Conservation (phyloP, 2,888 invertebrate species). For the Schizotus pectinicornis region DNA sequence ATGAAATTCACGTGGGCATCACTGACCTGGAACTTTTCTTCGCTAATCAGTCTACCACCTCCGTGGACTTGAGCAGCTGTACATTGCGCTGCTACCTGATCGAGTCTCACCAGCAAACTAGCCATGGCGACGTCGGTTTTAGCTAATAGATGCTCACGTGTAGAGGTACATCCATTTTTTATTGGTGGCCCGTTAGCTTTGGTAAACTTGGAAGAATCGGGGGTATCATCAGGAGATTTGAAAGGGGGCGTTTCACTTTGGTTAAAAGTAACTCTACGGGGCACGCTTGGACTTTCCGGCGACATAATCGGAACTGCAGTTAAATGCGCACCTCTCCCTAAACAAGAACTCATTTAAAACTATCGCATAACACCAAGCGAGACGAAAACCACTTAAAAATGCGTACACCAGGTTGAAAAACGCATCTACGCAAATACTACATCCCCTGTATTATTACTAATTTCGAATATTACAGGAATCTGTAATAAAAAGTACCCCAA, state of each 20-base stretch:
- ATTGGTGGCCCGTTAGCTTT: slow-evolving; percentile 10
- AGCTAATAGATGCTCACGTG: slow-evolving; percentile 64
- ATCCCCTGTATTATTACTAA: too few species aligned
- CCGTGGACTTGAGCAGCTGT: slow-evolving; percentile 77
- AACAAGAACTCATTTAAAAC: slow-evolving; percentile 19
- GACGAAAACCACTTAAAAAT: neutral
- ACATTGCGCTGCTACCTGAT: slow-evolving; percentile 75
- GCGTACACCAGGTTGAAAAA: neutral
- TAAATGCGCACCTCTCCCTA: slow-evolving; percentile 42
- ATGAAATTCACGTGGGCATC: too few species aligned
- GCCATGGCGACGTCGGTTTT: slow-evolving; percentile 76
- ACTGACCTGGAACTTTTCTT: slow-evolving; percentile 75
- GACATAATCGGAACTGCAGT: slow-evolving; percentile 42
- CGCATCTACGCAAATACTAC: neutral
- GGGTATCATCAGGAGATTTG: neutral
- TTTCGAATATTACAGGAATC: too few species aligned
- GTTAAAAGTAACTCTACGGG: neutral
- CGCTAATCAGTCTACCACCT: slow-evolving; percentile 76
- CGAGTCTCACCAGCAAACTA: slow-evolving; percentile 70
- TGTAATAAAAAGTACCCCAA: too few species aligned
- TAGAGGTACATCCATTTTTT: slow-evolving; percentile 50
- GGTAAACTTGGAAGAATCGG: neutral
- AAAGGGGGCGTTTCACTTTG: neutral
- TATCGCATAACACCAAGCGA: neutral
- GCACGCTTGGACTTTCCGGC: slow-evolving; percentile 31